Evolutionary conservation across 2,797 vertebrate species (phyloP), one percentile per base, ranked within the genome.

Genomic region (Aeoliscus strigatus): DNA sequence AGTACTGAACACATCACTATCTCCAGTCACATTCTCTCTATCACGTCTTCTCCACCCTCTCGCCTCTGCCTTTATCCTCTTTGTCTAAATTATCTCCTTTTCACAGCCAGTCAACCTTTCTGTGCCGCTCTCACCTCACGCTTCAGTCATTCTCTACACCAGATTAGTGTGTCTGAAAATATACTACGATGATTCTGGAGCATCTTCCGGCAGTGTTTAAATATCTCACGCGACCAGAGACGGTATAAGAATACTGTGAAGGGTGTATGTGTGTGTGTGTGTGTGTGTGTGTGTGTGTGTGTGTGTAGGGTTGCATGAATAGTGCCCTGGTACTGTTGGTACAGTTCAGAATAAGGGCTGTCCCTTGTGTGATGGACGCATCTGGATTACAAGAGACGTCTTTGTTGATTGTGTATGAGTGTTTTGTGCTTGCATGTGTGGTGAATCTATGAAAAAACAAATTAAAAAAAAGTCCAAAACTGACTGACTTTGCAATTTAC

Each of bases 261-360:
- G 28, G 16, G 50, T 14, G 26, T 29, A 30, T 30, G 43, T 27
- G 35, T n/a, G 34, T 25, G 27, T 24, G 14, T 13, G 23, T 26
- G 47, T 18, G 46, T 14, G 34, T 28, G 44, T 15, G 33, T n/a
- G n/a, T n/a, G n/a, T n/a, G n/a, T n/a, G n/a, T n/a, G n/a, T n/a
- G n/a, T n/a, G n/a, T n/a, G n/a, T 47, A 16, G 41, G 23, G 8
- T 14, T 21, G 38, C 34, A 58, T 75, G 73, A 83, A 81, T 77
- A 21, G 81, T 52, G 49, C 35, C 77, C 48, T 77, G 80, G 77
- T 76, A 81, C 81, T 61, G 40, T 62, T 69, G 54, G 68, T 70
- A 75, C 75, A 66, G 66, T 33, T 41, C 41, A 56, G 41, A 23
- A 69, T 45, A 30, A 55, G 59, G 64, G 60, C 46, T 46, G 39